Evolutionary conservation across 2,113 vertebrate species (phyloP), one percentile per base, ranked within the genome.

Genomic region (Silurus glanis): DNA sequence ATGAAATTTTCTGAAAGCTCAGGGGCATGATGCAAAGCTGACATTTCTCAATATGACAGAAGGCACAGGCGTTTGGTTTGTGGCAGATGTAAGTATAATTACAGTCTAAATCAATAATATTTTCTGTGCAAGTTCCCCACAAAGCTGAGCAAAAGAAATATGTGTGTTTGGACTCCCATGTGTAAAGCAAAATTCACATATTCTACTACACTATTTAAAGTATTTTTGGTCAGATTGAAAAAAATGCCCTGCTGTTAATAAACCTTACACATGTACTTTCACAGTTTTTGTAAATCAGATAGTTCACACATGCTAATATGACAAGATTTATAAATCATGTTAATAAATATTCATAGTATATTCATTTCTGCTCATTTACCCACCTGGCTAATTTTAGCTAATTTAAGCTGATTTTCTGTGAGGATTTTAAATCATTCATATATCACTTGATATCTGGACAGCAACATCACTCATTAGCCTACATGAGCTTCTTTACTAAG

Each of bases 1-100:
- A 76, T 76, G 74, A 76, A 76, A 76, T 55, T 55, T 76, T 55
- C 23, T 13, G 74, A 76, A 76, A 76, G 23, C 74, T 76, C 74
- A 76, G 74, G 21, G 74, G 74, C 0, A 53, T 12, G 23, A 55
- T 14, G 49, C 23, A 16, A 76, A 76, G 5, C 47, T 53, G 9
- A 53, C 21, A 51, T n/a, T n/a, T 75, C 10, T 51, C 49, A 53
- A 12, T 76, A n/a, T 9, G 49, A 51, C 51, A 76, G 74, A 76
- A 76, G 23, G 49, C 74, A n/a, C n/a, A 2, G 49, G 23, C 25
- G 74, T 76, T 49, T 19, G 45, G 69, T 49, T 47, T 47, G 3
- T 47, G 45, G 8, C 45, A 72, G 69, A 72, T 21, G 69, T 19
- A 72, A 47, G 45, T 49, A 4, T 76, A 76, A 76, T 76, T 53